Evolutionary conservation across 2,888 invertebrate genomes (phyloP), one percentile per base, ranked within the genome.

Genomic region (Zygothrica quintamaculata): DNA sequence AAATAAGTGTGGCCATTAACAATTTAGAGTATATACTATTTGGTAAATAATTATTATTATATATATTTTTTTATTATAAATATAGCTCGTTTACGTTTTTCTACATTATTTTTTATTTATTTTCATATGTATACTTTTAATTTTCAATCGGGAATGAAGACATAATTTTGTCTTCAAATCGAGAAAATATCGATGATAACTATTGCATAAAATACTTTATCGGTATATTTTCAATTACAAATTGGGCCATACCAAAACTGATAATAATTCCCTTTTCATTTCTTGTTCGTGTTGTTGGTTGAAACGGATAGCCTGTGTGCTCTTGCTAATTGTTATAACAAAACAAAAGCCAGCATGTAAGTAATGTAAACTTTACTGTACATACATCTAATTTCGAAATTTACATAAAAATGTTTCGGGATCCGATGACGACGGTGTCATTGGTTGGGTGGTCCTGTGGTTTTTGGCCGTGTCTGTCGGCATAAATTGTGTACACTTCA

Each of bases 211-310:
- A 3, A 3, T 5, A 22, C 3, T 22, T 3, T 22, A 22, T 22
- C 18, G 18, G 18, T 5, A 22, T 5, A 5, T 22, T 22, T 2
- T 5, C 2, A 9, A 29, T 1, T 29, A 2, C 9, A 8, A 40
- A 9, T 11, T 39, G 26, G 15, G 36, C 33, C 18, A 22, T 47
- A 16, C 11, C 11, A 9, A 0, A 42, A 47, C 33, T 6, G 34
- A 31, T 9, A 25, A 26, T 26, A 22, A 29, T 71, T 53, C 25
- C 6, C 34, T 56, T 13, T 22, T 55, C 73, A 66, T 73, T 70
- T 68, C 31, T 72, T 73, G 55, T 43, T 46, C 48, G 74, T 61
- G 68, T 48, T 73, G 55, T 73, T 43, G 44, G 60, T 55, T 36
- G 68, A 60, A 53, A 53, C 70, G 44, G 44, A 43, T 31, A 16